Evolutionary conservation across 2,888 invertebrate species (phyloP), one percentile per base, ranked within the genome.

Genomic region (Polylopha cassiicola): DNA sequence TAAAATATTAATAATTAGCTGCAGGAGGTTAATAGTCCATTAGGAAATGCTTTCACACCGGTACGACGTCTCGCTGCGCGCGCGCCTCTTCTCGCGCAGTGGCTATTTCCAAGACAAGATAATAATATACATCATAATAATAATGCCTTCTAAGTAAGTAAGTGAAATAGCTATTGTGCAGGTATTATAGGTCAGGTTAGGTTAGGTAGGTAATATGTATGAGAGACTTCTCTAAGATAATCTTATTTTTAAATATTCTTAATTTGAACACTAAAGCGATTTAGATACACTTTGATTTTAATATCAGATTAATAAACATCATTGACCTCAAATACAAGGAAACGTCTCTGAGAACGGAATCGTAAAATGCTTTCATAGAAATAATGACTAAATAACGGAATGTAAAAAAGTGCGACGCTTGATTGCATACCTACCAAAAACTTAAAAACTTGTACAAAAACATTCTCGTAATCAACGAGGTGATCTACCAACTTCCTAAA

Each of bases 1-100:
- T 74, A 74, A 78, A 81, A 78, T 79, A 81, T 80, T 72, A 77
- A 77, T 74, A 78, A 77, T 78, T 71, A 75, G 66, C 62, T 51
- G 65, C 62, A 63, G 65, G 58, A 71, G 70, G 71, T 74, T 74
- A 73, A 79, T 69, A 70, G 73, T 69, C 75, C 71, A 75, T 79
- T 77, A 73, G 69, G 47, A 62, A 48, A 68, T 69, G 67, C 64
- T 57, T 67, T 70, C 66, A 59, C 59, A 59, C 58, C 33, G 45
- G 53, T 44, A 48, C 49, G 57, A 51, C 58, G 53, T 52, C 44
- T 48, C 50, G 50, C 44, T 55, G 58, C 57, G 61, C 60, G 52
- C 51, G 64, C 57, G 55, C 48, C 39, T 16, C 23, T 27, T 9
- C n/a, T n/a, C n/a, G n/a, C n/a, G n/a, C n/a, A n/a, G n/a, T n/a